phyloP scores from a whole-genome alignment of 1,140 invertebrate species.

The Leptinotarsa texana region DNA sequence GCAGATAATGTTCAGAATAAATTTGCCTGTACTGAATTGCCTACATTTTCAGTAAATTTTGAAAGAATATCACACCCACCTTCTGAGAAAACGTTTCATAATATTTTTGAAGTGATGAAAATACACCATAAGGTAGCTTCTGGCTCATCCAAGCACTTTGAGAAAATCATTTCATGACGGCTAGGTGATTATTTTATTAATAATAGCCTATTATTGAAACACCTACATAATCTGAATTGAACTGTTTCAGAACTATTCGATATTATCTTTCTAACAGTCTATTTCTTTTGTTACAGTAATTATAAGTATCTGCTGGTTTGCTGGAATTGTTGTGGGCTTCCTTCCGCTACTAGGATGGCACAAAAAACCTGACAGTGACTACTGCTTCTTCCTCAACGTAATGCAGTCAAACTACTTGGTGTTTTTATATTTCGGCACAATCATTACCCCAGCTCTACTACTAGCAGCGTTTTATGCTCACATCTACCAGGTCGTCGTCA shows the following conservation, averaged over 20 bases:
- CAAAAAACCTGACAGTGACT: constrained; percentile 58
- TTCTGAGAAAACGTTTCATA: too few relatives aligned
- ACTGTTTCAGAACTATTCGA: neutral
- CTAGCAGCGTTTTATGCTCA: constrained; percentile 85
- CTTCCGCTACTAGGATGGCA: constrained; percentile 88
- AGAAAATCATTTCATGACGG: too few relatives aligned
- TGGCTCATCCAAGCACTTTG: too few relatives aligned
- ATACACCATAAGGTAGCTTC: too few relatives aligned
- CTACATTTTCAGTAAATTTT: too few relatives aligned
- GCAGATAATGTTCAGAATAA: too few relatives aligned
- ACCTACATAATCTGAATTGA: too few relatives aligned
- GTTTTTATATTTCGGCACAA: constrained; percentile 87
- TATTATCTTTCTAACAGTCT: constrained; percentile 10
- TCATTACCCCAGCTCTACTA: constrained; percentile 81
- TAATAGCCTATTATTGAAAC: too few relatives aligned
- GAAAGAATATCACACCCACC: too few relatives aligned
- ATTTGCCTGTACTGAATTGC: too few relatives aligned
- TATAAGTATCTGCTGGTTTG: constrained; percentile 83
- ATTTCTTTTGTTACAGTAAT: constrained; percentile 67
- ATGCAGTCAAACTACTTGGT: constrained; percentile 88
- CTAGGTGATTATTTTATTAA: too few relatives aligned
- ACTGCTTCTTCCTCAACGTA: constrained; percentile 81
- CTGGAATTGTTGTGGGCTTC: constrained; percentile 78
- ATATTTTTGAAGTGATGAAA: too few relatives aligned
- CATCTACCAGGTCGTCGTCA: constrained; percentile 85